Evolutionary conservation across 2,113 vertebrate species (phyloP), one percentile per base, ranked within the genome.

Genomic region (Platysternon megacephalum): DNA sequence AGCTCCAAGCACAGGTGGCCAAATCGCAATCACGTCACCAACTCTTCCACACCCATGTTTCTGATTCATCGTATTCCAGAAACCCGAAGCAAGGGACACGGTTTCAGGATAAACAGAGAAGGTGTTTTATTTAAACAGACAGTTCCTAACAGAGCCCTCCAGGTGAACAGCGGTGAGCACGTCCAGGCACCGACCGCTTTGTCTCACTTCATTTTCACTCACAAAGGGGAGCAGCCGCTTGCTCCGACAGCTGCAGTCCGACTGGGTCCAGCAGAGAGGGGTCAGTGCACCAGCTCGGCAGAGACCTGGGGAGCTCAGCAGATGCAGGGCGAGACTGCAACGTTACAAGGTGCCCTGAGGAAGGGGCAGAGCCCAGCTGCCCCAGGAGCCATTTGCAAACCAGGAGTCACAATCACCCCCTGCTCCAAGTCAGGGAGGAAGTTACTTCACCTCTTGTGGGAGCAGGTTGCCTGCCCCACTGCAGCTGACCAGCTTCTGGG

Each of bases 1-100:
- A 35, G 79, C 56, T 12, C 2, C 0, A 28, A 28, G 3, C 1
- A n/a, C 44, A 52, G 51, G 22, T 28, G 29, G 72, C 16, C 44
- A 6, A 46, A 29, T n/a, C 28, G 29, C 8, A 0, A 22, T 2
- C 8, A 74, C 7, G 49, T 4, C 1, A 51, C 14, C 10, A 29
- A 61, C 44, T 48, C 65, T 48, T 58, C 44, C 51, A n/a, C 58
- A 14, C 56, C 51, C 22, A 44, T 0, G 35, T 51, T 84, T 35
- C 44, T 56, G 5, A 35, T n/a, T 74, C 35, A 22, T 21, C 21
- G 8, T 22, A 39, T 4, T 74, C 68, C n/a, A 39, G 17, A 4
- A 44, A 39, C 39, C 81, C 5, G 39, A 56, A 29, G 19, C 68
- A 42, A 8, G 48, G 35, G 61, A 35, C 6, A 7, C 14, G 13